Base-by-base conservation (phyloP, 2,113 vertebrate species). In the Hemichromis elongatus region DNA sequence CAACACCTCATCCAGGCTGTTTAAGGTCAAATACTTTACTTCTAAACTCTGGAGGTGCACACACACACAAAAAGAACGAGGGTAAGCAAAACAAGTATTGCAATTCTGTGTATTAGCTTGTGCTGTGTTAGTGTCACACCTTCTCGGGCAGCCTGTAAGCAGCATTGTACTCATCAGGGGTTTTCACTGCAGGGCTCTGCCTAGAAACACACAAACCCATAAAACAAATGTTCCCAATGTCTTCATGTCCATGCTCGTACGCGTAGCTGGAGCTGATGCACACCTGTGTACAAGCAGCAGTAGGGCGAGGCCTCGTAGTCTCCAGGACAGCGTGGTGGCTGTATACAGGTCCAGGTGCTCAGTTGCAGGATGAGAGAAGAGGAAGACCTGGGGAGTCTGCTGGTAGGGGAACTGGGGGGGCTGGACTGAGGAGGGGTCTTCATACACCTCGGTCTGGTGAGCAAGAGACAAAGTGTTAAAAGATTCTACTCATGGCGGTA, bases 201-300 rank as follows among this genome's bases (percentile, higher is more conserved):
- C 96, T 97, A 63, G 18, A 4, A 59, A 84, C 35, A 88, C 68
- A 88, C 55, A 83, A 4, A 91, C 28, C 75, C 4, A 81, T 10
- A 42, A 30, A 75, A 52, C 3, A 33, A 19, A 19, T 12, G 1
- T 50, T 70, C 3, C 11, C 45, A 28, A 73, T 7, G 9, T 73
- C 14, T 37, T 55, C n/a, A 37, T 52, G 57, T 55, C 45, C 37
- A 26, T 19, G 73, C 68, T 56, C 24, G 10, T 30, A 18, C 59
- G 5, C 6, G 2, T 35, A 66, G 18, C 52, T 54, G 42, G 3
- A 12, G 21, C n/a, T 47, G 21, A 63, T 9, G 28, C 83, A n/a
- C 5, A 99, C 98, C 97, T 98, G 95, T 96, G 95, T 19, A 99
- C 90, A n/a, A 99, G 95, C 11, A 97, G 86, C 82, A 99, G 92